A percentile compares a stretch with the other conserved stretches of the same genome.
Evolutionary conservation across 2,797 vertebrate species (phyloP).

Genomic region (Telmatherina bonti): DNA sequence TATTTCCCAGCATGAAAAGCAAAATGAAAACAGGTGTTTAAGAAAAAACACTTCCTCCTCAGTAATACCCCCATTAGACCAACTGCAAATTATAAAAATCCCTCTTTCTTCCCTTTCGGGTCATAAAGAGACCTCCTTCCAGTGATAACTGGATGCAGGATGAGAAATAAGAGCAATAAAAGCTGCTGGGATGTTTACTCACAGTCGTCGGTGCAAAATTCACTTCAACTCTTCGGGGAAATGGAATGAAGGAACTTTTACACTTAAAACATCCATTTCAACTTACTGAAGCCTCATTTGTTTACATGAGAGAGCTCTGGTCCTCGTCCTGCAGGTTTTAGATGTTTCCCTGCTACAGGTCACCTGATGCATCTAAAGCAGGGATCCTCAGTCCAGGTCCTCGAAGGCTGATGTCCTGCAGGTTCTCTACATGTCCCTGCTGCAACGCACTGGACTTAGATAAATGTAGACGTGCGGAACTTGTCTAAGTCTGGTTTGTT

Average conservation of each 20-base stretch:
- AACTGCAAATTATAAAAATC: background rate
- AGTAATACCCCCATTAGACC: background rate
- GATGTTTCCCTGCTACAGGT: background rate
- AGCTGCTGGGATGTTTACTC: background rate
- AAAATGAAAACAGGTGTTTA: background rate
- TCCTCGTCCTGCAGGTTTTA: background rate
- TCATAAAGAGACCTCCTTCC: background rate
- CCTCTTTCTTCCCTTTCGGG: background rate
- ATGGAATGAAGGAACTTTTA: accelerated
- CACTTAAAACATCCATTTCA: accelerated
- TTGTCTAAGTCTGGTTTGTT: too few species aligned
- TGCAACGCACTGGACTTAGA: too few species aligned
- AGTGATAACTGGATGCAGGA: accelerated
- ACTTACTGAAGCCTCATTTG: background rate
- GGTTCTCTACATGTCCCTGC: too few species aligned
- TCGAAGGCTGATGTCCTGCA: too few species aligned
- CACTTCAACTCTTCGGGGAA: background rate
- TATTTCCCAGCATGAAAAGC: background rate
- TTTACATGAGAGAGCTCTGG: background rate
- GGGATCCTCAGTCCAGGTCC: too few species aligned
- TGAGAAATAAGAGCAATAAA: background rate
- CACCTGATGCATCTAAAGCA: background rate
- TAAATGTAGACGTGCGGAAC: too few species aligned
- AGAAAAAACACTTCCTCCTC: background rate
- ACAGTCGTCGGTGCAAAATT: background rate